Percentiles rank a stretch among this genome's conserved stretches.
Evolutionary conservation across 1,140 invertebrate genomes (phyloP).

Genomic region (Ips nitidus): DNA sequence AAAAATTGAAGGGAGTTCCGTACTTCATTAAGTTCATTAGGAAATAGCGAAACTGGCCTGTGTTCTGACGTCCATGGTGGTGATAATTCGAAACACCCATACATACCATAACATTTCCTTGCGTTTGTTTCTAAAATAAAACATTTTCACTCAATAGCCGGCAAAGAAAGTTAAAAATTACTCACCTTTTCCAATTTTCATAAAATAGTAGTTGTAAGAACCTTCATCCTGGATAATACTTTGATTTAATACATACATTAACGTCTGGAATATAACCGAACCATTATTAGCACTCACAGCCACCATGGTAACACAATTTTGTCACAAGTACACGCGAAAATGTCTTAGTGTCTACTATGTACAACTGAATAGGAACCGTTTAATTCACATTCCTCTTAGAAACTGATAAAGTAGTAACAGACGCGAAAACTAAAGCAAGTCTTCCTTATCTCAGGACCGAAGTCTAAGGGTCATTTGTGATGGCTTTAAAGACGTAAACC

Average conservation of each 20-base stretch:
- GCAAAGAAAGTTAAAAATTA: constrained; percentile 19
- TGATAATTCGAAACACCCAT: constrained; percentile 82
- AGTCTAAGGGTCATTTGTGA: constrained; percentile 29
- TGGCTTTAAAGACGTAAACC: constrained; percentile 3
- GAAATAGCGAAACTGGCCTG: constrained; percentile 77
- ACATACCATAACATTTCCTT: constrained; percentile 70
- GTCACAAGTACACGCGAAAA: background rate
- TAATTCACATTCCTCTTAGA: background rate
- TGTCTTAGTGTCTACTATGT: background rate
- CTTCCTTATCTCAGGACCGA: constrained; percentile 28
- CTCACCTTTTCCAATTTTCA: constrained; percentile 49
- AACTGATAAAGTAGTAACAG: background rate
- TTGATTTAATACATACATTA: constrained; percentile 48
- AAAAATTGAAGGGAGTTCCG: background rate
- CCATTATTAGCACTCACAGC: constrained; percentile 8
- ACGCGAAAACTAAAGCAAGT: constrained; percentile 8
- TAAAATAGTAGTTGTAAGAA: constrained; percentile 50
- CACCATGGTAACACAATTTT: constrained; percentile 12
- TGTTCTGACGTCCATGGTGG: constrained; percentile 76
- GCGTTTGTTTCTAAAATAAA: constrained; percentile 52
- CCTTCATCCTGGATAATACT: constrained; percentile 46
- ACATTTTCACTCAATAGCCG: background rate
- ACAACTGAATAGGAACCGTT: constrained; percentile 1
- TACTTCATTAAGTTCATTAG: constrained; percentile 63
- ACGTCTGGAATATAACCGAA: constrained; percentile 33